A percentile compares a stretch with the other conserved stretches of the same genome.
These are phyloP conservation scores for Pseudolaguvia tuberculata DNA, from an alignment of 2,113 vertebrate genomes.

Conservation along the genomic window DNA sequence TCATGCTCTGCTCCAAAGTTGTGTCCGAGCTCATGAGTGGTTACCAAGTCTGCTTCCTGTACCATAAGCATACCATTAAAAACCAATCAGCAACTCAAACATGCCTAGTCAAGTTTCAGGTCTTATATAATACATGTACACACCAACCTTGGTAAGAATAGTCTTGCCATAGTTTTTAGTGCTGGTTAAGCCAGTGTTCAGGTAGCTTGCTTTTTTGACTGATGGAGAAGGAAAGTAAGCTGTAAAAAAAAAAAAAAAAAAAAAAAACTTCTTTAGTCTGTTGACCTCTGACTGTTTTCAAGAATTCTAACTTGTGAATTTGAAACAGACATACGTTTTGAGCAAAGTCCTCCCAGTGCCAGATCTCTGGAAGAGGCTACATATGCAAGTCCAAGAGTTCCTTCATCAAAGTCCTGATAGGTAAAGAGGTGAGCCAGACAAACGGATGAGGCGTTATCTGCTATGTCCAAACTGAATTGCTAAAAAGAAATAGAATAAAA, in stretches of 20 bases:
- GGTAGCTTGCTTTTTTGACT: constrained; percentile 81
- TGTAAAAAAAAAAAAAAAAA: constrained; percentile 59
- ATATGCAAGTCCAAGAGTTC: constrained; percentile 90
- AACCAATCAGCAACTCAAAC: not conserved
- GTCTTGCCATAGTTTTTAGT: constrained; percentile 99
- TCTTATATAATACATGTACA: not conserved
- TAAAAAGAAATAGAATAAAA: no score
- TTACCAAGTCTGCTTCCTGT: constrained; percentile 95
- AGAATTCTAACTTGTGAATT: not conserved
- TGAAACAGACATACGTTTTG: constrained; percentile 75
- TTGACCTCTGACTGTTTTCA: not conserved
- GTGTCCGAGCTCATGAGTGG: constrained; percentile 94
- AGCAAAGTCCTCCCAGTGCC: constrained; percentile 91
- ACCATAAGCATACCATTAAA: not conserved
- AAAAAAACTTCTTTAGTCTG: constrained; percentile 5
- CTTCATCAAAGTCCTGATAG: constrained; percentile 96
- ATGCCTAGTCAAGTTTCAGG: no score
- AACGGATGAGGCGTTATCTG: constrained; percentile 83
- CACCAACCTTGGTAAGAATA: constrained; percentile 91
- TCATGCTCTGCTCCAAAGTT: constrained; percentile 98
- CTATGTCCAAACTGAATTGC: constrained; percentile 97
- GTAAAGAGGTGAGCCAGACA: constrained; percentile 98
- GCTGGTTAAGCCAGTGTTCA: constrained; percentile 97
- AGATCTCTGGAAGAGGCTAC: constrained; percentile 84
- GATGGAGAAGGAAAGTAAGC: constrained; percentile 78